Evolutionary conservation across 37 sponge, comb jelly and placozoan species (phyloP), one percentile per base, ranked within the genome.

Genomic region (Sycon ciliatum): DNA sequence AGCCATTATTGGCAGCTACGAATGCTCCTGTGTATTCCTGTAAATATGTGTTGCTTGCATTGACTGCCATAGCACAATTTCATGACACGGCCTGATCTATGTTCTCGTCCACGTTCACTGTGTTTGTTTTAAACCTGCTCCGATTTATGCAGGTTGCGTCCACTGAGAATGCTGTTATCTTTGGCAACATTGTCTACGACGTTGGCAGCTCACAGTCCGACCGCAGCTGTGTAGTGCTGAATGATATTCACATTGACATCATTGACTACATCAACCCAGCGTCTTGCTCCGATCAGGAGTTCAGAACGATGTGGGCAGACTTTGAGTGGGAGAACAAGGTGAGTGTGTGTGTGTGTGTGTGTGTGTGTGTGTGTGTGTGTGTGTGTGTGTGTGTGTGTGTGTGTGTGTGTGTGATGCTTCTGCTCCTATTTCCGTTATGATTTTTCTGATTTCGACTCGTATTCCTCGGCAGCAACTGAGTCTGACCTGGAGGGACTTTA

Each of bases 241-340:
- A 89, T 67, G 93, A 98, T 63, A 89, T 98, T 42, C 99, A 92
- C 67, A 93, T 98, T 67, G 99, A 98, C 76, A 89, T 98, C 73
- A 98, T 98, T 94, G 99, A 98, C 83, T 98, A 98, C 80, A 98
- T 98, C 61, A 74, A 79, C 56, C 99, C 99, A 6, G 99, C 88
- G 1, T 39, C 66, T 29, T 89, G 94, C 80, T 80, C 86, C 38
- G 91, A 98, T 39, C 62, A 68, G 29, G 99, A 98, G 80, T 98
- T 98, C 73, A 69, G 99, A 27, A 89, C 84, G 77, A 98, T 93
- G 94, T 98, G 99, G 99, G 90, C 84, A 69, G 99, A 98, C 76
- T 98, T 98, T 84, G 99, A 98, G 79, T 98, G 99, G 99, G 99
- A 98, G 76, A 98, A 98, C 70, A 98, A 98, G 84, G 89, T 88